Evolutionary conservation across 2,888 invertebrate genomes (phyloP).

Genomic region (Pammene aurita): DNA sequence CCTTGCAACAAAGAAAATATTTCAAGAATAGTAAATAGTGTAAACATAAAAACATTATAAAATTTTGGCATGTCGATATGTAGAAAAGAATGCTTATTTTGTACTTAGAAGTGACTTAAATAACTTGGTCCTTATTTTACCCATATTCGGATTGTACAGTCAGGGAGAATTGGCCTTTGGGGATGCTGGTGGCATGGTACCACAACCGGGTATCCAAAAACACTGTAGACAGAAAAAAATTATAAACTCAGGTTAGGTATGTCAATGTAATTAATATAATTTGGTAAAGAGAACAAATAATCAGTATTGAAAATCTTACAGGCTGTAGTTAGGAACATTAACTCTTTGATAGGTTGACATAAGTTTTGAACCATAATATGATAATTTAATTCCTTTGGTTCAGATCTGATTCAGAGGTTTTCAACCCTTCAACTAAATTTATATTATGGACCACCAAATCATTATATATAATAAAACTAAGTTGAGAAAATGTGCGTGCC

Average conservation of each 20-base stretch:
- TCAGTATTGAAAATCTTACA: too few relatives aligned
- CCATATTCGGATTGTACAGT: conserved; percentile 97
- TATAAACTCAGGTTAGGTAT: too few relatives aligned
- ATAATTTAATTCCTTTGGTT: neutral
- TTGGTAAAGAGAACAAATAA: too few relatives aligned
- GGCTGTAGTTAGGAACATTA: too few relatives aligned
- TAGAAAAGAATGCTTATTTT: conserved; percentile 64
- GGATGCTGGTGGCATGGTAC: conserved; percentile 94
- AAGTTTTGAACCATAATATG: neutral
- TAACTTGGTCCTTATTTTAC: conserved; percentile 60
- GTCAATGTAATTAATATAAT: too few relatives aligned
- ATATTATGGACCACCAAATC: too few relatives aligned
- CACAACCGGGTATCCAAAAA: conserved; percentile 94
- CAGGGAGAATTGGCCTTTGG: conserved; percentile 91
- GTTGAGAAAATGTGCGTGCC: too few relatives aligned
- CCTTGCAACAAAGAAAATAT: conserved; percentile 54
- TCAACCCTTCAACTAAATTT: too few relatives aligned
- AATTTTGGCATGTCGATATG: conserved; percentile 79
- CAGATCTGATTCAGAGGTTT: conserved; percentile 25
- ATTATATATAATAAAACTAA: too few relatives aligned
- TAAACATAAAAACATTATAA: conserved; percentile 54
- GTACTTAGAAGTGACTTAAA: conserved; percentile 54
- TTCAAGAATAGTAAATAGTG: conserved; percentile 56
- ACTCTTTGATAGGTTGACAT: too few relatives aligned
- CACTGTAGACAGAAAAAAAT: conserved; percentile 79